A percentile compares a stretch with the other conserved stretches of the same genome.
Conservation (phyloP, 2,113 vertebrate genomes). For the Rhodinocichla rosea region DNA sequence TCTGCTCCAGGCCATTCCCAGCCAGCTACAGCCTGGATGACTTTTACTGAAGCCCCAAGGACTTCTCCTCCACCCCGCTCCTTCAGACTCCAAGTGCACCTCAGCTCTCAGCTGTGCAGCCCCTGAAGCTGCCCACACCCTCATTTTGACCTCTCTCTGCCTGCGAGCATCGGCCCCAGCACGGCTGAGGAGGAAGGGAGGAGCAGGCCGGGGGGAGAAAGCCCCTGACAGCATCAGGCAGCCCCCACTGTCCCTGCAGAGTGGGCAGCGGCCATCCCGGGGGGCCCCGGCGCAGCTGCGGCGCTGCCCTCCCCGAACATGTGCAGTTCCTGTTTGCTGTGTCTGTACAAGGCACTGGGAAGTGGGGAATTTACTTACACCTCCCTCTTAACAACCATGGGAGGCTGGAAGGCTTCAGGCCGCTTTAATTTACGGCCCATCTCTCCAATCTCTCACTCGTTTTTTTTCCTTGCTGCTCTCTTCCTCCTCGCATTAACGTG, state of each 20-base stretch:
- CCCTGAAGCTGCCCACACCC: conserved; percentile 67
- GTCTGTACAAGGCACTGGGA: conserved; percentile 73
- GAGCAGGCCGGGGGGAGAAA: conserved; percentile 52
- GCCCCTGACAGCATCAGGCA: conserved; percentile 41
- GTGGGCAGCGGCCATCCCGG: conserved; percentile 51
- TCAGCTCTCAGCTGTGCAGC: conserved; percentile 67
- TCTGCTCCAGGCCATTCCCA: conserved; percentile 50
- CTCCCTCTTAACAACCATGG: conserved; percentile 71
- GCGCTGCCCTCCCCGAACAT: conserved; percentile 69
- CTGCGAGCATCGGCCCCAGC: conserved; percentile 63
- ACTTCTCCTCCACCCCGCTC: not conserved
- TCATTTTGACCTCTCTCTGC: conserved; percentile 71
- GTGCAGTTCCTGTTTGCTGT: conserved; percentile 76
- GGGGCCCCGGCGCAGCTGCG: conserved; percentile 41
- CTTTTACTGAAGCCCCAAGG: conserved; percentile 1
- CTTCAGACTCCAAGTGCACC: conserved; percentile 43
- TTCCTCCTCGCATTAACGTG: conserved; percentile 75
- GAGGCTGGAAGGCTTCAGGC: conserved; percentile 74
- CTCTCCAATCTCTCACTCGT: conserved; percentile 68
- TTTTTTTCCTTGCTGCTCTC: conserved; percentile 55
- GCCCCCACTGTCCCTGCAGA: conserved; percentile 44
- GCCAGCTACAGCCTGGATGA: conserved; percentile 1
- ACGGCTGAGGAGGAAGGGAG: conserved; percentile 69
- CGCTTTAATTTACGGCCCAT: conserved; percentile 72
- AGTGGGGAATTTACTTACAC: conserved; percentile 77